Base-by-base conservation (phyloP, 2,113 vertebrate species). In the Arvicanthis niloticus region DNA sequence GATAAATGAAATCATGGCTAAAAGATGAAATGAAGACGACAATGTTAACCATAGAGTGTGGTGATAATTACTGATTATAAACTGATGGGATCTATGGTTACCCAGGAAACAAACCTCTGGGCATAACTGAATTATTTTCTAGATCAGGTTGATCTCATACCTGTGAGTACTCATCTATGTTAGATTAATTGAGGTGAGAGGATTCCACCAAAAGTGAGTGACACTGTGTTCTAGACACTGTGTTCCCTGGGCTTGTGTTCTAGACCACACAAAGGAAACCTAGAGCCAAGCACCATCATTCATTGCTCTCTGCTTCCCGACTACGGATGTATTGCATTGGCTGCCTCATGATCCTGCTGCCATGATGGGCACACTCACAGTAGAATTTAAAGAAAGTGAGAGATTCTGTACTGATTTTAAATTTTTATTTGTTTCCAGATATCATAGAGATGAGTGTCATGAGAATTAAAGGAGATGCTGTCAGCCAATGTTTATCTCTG, bases 351-450 rank as follows among this genome's bases (percentile, higher is more conserved):
- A 5, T 10, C 12, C 13, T 24, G 15, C 81, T 17, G n/a, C 24
- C n/a, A 42, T 29, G n/a, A 40, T 42, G 24, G 58, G 40, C n/a
- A 84, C 2, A 29, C n/a, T 22, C n/a, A 29, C 7, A 29, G n/a
- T 0, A 82, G 80, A 58, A 26, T 60, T 26, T 29, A 42, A 62
- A 29, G 24, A 84, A 60, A 62, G 5, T 62, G 37, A 24, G 81
- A 58, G 22, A 34, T 42, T 53, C 53, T 8, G 67, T 68, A 42
- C 42, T 53, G 56, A 62, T 75, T 93, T 68, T 88, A 42, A 90
- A 34, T 24, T 51, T 81, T 56, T 42, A 34, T 91, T 60, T 87
- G 48, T 91, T 92, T 96, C 45, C 37, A 94, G 60, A 75, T 56
- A 26, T 93, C 73, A 40, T 42, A 42, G 81, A 89, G 82, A 73